These are phyloP conservation scores for Callimorpha dominula DNA, from an alignment of 2,888 invertebrate species.

Conservation along the genomic window DNA sequence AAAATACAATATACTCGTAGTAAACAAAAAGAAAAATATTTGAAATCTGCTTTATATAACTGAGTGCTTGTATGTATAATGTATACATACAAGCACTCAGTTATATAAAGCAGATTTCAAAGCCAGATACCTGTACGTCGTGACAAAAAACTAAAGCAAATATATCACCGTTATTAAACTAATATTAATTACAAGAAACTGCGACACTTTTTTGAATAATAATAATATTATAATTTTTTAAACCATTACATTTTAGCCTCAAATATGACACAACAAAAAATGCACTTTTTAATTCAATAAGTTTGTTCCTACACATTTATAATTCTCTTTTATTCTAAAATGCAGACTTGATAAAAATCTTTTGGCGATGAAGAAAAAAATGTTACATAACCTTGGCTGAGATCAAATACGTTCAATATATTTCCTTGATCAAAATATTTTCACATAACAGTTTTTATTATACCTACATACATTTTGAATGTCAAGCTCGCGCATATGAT, in stretches of 20 bases:
- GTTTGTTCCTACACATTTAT: constrained; percentile 31
- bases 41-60: neutral
- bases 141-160: constrained; percentile 38
- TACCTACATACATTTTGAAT: too few species aligned
- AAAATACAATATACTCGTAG: too few species aligned
- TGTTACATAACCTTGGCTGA: too few species aligned
- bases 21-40: too few species aligned
- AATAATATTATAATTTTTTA: constrained; percentile 25
- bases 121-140: constrained; percentile 8
- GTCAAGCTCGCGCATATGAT: too few species aligned
- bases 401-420: too few species aligned
- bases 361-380: too few species aligned
- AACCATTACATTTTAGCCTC: constrained; percentile 47
- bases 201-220: constrained; percentile 19
- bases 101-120: neutral
- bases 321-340: neutral
- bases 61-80: neutral
- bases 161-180: constrained; percentile 47
- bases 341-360: too few species aligned
- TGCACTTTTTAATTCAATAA: constrained; percentile 5
- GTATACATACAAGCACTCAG: neutral
- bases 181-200: constrained; percentile 33
- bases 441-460: too few species aligned
- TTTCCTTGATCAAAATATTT: too few species aligned
- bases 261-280: constrained; percentile 47